Evolutionary conservation across 2,113 vertebrate species (phyloP), one percentile per base, ranked within the genome.

Genomic region (Plecotus auritus): DNA sequence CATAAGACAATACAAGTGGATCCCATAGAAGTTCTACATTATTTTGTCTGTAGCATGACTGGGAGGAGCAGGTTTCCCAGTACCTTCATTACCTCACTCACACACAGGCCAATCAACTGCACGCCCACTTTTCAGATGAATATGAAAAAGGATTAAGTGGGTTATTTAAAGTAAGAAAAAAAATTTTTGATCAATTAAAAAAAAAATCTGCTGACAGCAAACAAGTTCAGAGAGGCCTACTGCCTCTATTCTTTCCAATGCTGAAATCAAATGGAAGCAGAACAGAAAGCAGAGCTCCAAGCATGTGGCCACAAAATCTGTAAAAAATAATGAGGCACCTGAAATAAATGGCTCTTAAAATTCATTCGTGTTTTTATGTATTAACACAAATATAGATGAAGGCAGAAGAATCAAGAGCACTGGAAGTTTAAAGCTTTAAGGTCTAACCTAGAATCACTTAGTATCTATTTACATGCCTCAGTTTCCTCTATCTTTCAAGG

Each of bases 401-500:
- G 40, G 12, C 77, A 67, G 32, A 45, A 89, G 56, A 83, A 76
- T 13, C 28, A 3, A 90, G 61, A 83, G 51, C 45, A 81, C 30
- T n/a, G 14, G 4, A 59, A 94, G 51, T 85, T 76, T 18, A 86
- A 49, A 80, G 64, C 70, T 67, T 47, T 35, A 47, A 42, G 87
- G 10, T 69, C 23, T 42, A 82, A 45, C 6, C 30, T 30, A 86
- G 42, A 88, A 70, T 74, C 85, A 69, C 67, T 2, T 26, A 12
- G 32, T 17, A 42, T 69, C 64, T 88, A 73, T 13, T 73, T 74
- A 83, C 22, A 32, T 89, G 96, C 92, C 97, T 97, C 97, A 95
- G 97, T 97, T 97, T 97, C 90, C 96, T 94, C 73, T 70, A 35
- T 85, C 70, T 67, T 86, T 77, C 45, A 82, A 92, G 45, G 77